Base-by-base conservation (phyloP, 1,140 invertebrate species). In the Reticulitermes speratus region DNA sequence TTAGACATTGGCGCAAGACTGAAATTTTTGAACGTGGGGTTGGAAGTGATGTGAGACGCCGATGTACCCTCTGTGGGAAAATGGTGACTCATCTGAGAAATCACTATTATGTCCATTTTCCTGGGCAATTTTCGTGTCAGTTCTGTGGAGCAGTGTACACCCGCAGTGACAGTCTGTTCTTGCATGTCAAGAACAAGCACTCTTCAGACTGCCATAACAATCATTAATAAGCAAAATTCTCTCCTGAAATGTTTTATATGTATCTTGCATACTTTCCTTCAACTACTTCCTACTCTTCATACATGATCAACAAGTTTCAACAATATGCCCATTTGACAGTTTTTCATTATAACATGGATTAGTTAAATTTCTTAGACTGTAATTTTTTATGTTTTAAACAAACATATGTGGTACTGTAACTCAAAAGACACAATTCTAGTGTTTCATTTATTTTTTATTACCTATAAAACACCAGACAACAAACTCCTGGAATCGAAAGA, bases 21-120 rank as follows among this genome's bases (percentile, higher is more conserved):
- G 82, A 87, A 44, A 81, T 82, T 38, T 85, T 87, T 86, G 87
- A 87, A 30, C 52, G 85, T 30, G 81, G 86, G 32, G 81, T 75
- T 25, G 87, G 52, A 8, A 75, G 52, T 44, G 48, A 94, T 48
- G 93, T 94, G 85, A 92, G 95, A 88, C 96, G 95, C 95, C 93
- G 93, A 89, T 97, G 96, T 91, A 95, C 95, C 88, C 93, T 94
- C 30, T 97, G 96, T 91, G 94, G 95, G 89, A 97, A 97, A 92
- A 94, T 96, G 91, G 96, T 97, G 86, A 95, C 96, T 90, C 96
- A 96, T 91, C 92, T 95, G 89, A 96, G 96, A 95, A 96, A 97
- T 91, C 96, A 97, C 91, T 96, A 94, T 91, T 95, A 96, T 91
- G 96, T 95, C 87, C 96, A 97, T 90, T 96, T 95, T 82, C 93